Evolutionary conservation across 2,888 invertebrate species (phyloP).

Genomic region (Limnephilus auricula): DNA sequence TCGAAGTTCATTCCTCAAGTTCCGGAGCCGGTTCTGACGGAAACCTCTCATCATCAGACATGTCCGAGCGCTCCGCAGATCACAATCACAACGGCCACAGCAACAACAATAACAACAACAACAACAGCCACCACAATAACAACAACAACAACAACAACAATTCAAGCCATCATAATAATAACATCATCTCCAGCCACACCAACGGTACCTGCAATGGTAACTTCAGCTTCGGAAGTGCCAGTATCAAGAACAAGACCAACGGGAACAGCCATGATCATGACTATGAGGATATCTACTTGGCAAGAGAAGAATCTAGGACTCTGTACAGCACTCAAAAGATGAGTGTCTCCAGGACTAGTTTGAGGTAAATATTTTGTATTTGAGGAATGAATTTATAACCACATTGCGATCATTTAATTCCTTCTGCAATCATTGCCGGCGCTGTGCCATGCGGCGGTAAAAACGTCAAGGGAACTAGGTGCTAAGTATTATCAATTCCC

Average conservation of each 20-base stretch:
- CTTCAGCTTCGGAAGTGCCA: slow-evolving; percentile 72
- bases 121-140: slow-evolving; percentile 68
- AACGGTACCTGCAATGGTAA: slow-evolving; percentile 71
- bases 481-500: too few species aligned
- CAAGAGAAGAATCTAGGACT: slow-evolving; percentile 78
- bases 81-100: slow-evolving; percentile 66
- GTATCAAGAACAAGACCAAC: slow-evolving; percentile 59
- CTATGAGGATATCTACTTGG: slow-evolving; percentile 89
- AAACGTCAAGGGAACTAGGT: too few species aligned
- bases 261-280: slow-evolving; percentile 79
- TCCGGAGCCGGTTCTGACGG: slow-evolving; percentile 82
- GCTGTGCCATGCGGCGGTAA: too few species aligned
- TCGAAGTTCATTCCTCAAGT: slow-evolving; percentile 89
- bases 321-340: slow-evolving; percentile 67
- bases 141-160: slow-evolving; percentile 54
- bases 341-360: slow-evolving; percentile 42
- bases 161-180: slow-evolving; percentile 44
- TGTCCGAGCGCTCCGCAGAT: slow-evolving; percentile 74
- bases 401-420: too few species aligned
- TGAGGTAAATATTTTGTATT: slow-evolving; percentile 24
- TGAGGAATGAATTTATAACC: background rate
- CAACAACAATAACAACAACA: slow-evolving; percentile 72
- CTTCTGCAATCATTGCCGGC: background rate
- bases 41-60: slow-evolving; percentile 79
- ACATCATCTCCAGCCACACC: background rate